Evolutionary conservation across 1,140 invertebrate species (phyloP), one percentile per base, ranked within the genome.

Genomic region (Ylistrum balloti): DNA sequence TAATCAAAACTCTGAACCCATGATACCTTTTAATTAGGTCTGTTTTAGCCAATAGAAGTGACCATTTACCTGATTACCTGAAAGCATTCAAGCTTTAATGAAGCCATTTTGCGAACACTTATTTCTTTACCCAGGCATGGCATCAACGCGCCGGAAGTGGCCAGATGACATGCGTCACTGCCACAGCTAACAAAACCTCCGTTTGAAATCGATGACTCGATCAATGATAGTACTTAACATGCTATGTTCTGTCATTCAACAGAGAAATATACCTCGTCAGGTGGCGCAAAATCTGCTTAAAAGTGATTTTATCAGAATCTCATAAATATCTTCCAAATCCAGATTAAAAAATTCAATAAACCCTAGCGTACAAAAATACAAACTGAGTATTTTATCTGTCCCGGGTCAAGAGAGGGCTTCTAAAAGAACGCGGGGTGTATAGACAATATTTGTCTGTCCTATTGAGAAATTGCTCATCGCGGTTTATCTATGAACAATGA

Each of bases 301-400:
- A 74, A 74, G n/a, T 74, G 56, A 74, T 74, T 74, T 74, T 74
- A 74, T 74, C 56, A 74, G 56, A 74, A 74, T 74, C 56, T 74
- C 56, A 74, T 74, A 74, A 74, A 74, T 74, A 74, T 74, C 56
- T 74, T 74, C 56, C 15, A 74, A 74, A 74, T 74, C 56, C 56
- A 9, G 56, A 74, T 74, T 74, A 74, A 74, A 74, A 74, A 74
- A 74, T 74, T 74, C 56, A 74, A 74, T 74, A 74, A n/a, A 28
- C 56, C 11, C n/a, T 11, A n/a, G 56, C 22, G 22, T 74, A 28
- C 56, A 74, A 74, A 74, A 74, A 74, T 74, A n/a, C 56, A 17
- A 74, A 28, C 22, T n/a, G n/a, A 28, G 56, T 74, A 28, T 74
- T 74, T 28, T 28, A 74, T 74, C 56, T 17, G 56, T 74, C n/a